Percentiles rank a stretch among this genome's conserved stretches.
Conservation (phyloP, 2,888 invertebrate genomes). For the Hyppa rectilinea region DNA sequence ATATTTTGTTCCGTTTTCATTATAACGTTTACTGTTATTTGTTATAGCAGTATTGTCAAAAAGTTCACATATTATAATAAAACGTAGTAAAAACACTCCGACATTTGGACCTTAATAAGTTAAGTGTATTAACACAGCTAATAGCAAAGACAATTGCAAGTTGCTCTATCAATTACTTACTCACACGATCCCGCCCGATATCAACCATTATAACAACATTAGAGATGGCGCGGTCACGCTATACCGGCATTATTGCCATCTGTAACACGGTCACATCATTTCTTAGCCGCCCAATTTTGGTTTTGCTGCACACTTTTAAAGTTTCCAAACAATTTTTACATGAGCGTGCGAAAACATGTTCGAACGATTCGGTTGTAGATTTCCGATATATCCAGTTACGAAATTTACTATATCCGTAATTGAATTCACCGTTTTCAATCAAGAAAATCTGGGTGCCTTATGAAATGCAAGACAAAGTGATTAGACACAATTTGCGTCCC, state of each 20-base stretch:
- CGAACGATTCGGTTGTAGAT: slow-evolving; percentile 71
- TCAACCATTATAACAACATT: slow-evolving; percentile 88
- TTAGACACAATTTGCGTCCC: slow-evolving; percentile 70
- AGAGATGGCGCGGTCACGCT: slow-evolving; percentile 86
- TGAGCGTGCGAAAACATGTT: slow-evolving; percentile 82
- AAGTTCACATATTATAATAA: slow-evolving; percentile 59
- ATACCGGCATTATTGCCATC: slow-evolving; percentile 85
- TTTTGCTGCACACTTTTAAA: slow-evolving; percentile 81
- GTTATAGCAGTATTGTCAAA: slow-evolving; percentile 50
- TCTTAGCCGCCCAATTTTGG: slow-evolving; percentile 85
- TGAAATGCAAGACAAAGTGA: slow-evolving; percentile 71
- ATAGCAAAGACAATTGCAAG: slow-evolving; percentile 81
- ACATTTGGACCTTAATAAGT: slow-evolving; percentile 67
- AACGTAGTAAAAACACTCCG: slow-evolving; percentile 56
- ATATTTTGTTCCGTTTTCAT: slow-evolving; percentile 40
- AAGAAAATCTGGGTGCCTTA: slow-evolving; percentile 72
- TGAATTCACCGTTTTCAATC: slow-evolving; percentile 80
- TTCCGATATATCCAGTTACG: slow-evolving; percentile 74
- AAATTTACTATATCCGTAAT: slow-evolving; percentile 74
- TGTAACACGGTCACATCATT: slow-evolving; percentile 89
- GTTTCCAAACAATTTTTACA: slow-evolving; percentile 76
- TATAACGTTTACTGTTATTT: slow-evolving; percentile 51
- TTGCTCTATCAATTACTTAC: slow-evolving; percentile 88
- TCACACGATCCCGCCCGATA: slow-evolving; percentile 82
- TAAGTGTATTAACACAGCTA: slow-evolving; percentile 79